These are phyloP conservation scores for Clarias fuscus DNA, from an alignment of 2,797 vertebrate genomes.

Conservation along the genomic window DNA sequence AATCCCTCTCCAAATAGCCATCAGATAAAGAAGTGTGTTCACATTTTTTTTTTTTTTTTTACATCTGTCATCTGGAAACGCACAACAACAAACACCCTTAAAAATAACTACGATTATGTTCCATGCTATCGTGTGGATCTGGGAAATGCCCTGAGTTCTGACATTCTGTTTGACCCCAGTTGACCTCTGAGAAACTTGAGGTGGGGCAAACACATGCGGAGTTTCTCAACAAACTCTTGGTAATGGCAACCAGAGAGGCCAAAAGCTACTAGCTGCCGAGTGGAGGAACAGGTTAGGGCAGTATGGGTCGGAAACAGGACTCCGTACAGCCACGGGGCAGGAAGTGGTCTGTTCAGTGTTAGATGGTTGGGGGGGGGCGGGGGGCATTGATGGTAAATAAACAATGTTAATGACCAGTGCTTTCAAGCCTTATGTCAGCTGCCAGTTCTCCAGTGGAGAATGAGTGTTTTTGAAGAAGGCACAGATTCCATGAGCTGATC, in stretches of 20 bases:
- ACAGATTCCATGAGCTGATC: not conserved
- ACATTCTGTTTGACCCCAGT: constrained; percentile 40
- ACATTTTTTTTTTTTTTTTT: too few relatives aligned
- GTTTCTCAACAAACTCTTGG: constrained; percentile 40
- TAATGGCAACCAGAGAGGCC: constrained; percentile 42
- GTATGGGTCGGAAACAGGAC: constrained; percentile 51
- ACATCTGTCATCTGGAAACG: constrained; percentile 8
- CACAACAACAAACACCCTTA: constrained; percentile 35
- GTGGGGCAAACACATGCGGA: constrained; percentile 37
- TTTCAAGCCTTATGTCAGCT: constrained; percentile 17
- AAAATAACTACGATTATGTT: constrained; percentile 11
- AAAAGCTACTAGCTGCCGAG: constrained; percentile 12
- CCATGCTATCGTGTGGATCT: constrained; percentile 37
- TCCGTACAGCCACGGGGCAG: constrained; percentile 42
- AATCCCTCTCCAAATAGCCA: not conserved
- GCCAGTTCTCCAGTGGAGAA: constrained; percentile 8
- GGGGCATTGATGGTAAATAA: constrained; percentile 54
- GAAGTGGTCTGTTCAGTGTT: constrained; percentile 52
- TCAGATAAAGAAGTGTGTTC: constrained; percentile 14
- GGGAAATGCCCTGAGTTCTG: constrained; percentile 27
- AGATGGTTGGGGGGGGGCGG: constrained; percentile 21
- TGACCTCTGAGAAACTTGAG: constrained; percentile 49
- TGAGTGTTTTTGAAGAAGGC: not conserved
- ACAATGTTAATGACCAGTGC: constrained; percentile 43
- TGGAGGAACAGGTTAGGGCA: constrained; percentile 46